Conservation (phyloP, 2,888 invertebrate genomes). For the Eristalinus sepulchralis region DNA sequence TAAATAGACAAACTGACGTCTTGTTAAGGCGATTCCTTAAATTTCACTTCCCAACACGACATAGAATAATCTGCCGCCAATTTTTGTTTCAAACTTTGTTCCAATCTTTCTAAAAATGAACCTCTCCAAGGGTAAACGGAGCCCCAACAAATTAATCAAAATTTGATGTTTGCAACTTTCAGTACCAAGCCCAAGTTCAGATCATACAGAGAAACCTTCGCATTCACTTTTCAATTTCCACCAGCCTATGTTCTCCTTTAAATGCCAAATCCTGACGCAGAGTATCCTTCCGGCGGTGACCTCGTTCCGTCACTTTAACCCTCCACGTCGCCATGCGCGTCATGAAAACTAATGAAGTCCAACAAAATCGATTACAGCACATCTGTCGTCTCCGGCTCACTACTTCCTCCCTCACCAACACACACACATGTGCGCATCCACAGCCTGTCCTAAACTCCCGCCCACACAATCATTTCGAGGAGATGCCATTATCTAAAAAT, state of each 20-base stretch:
- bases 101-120: no score
- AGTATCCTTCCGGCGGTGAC: background rate
- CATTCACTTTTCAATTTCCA: background rate
- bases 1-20: no score
- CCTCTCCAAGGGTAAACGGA: no score
- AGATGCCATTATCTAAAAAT: conserved; percentile 63
- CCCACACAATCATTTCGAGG: conserved; percentile 25
- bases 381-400: conserved; percentile 8
- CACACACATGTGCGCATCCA: background rate
- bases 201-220: no score
- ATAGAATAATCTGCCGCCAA: no score
- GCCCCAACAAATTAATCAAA: no score
- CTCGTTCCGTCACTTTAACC: background rate
- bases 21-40: no score
- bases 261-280: background rate
- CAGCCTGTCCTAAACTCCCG: background rate
- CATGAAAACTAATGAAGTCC: conserved; percentile 63
- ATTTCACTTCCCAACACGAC: no score
- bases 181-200: no score
- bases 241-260: background rate
- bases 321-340: conserved; percentile 4
- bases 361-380: conserved; percentile 59
- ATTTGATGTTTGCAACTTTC: no score
- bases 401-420: background rate
- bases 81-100: no score